Evolutionary conservation across 2,797 vertebrate species (phyloP), one percentile per base, ranked within the genome.

Genomic region (Staurois parvus): DNA sequence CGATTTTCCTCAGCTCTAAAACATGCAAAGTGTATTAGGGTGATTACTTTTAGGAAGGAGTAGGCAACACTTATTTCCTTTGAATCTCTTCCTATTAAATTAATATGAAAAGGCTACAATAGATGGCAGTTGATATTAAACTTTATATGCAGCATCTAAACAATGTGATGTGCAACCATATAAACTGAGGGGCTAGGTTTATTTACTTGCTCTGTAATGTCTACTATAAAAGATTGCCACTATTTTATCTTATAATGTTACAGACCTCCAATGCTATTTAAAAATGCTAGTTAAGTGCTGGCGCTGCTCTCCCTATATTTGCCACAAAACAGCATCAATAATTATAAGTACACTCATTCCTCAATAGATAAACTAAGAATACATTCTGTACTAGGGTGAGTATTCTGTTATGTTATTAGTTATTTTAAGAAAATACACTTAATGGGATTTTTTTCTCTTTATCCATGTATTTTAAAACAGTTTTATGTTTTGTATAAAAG

Each of bases 101-200:
- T 84, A 84, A 84, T 84, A 84, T 79, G 56, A 66, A 84, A n/a
- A 84, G 83, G 68, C 76, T 84, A 79, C 83, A 84, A 66, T 79
- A 79, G 83, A 79, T 79, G 76, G 76, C 83, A 79, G 83, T 32
- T 79, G 66, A 79, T 79, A 84, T 73, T 84, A 84, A 84, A 84
- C 68, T 79, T 79, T 84, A 84, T 78, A 79, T 72, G 83, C 83
- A 69, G 74, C 74, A 84, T 84, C 83, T 84, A 79, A 84, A 79
- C 66, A 84, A 77, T 84, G 67, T 52, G 67, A 84, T 84, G 72
- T 66, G 78, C 48, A 28, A 56, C 68, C 68, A 34, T 84, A 79
- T 84, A 73, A 84, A 79, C 21, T 21, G 76, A 72, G 67, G 28
- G 48, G 32, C 72, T 64, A 72, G 76, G 68, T 84, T 84, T 84